Conservation (phyloP, 64 coral and sea anemone species). For the Actinia tenebrosa region DNA sequence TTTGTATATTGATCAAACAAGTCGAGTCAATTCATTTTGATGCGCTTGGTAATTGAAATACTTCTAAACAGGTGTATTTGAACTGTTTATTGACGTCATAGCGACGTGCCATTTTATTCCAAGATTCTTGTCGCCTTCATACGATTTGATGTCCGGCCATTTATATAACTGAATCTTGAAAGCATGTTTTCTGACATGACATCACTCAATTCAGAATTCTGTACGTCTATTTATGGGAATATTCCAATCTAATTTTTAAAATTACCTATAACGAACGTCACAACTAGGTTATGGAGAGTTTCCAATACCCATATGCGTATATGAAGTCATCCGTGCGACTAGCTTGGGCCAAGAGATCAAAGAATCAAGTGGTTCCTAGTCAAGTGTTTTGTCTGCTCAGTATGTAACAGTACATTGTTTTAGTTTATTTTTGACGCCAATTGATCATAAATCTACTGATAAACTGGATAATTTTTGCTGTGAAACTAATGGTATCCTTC, state of each 20-base stretch:
- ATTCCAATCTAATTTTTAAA: neutral
- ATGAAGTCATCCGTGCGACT: neutral
- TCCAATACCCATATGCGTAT: neutral
- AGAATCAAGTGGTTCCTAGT: neutral
- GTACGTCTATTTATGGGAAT: neutral
- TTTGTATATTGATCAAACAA: neutral
- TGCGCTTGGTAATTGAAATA: too few relatives aligned
- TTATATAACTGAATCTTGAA: neutral
- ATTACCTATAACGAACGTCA: too few relatives aligned
- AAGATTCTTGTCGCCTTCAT: neutral
- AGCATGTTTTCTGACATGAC: neutral
- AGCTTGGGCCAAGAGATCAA: neutral
- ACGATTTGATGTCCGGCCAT: neutral
- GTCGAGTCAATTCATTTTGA: too few relatives aligned
- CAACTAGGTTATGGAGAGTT: neutral
- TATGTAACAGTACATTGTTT: neutral
- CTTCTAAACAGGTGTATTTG: neutral
- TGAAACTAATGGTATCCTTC: neutral
- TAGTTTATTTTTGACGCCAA: neutral
- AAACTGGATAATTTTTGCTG: neutral
- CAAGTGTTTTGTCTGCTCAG: neutral
- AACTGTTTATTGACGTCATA: neutral
- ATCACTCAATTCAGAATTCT: neutral
- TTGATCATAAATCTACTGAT: neutral
- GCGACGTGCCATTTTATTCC: neutral